Conservation (phyloP, 2,888 invertebrate genomes). For the Ophion obscuratus region DNA sequence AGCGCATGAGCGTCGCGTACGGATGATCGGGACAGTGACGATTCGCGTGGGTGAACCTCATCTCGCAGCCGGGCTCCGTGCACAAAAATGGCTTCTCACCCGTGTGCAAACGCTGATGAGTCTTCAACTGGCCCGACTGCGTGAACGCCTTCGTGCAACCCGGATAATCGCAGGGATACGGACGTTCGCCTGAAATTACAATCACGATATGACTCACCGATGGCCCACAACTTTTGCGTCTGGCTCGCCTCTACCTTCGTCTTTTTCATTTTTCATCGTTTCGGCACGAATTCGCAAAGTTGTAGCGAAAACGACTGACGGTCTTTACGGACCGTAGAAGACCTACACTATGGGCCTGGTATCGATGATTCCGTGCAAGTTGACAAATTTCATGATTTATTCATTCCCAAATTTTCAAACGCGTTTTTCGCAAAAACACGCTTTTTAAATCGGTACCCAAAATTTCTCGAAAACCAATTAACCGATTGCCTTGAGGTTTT, state of each 20-base stretch:
- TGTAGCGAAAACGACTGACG: not conserved
- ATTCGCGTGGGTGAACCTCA: conserved; percentile 91
- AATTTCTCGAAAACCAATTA: too few relatives aligned
- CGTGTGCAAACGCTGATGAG: conserved; percentile 91
- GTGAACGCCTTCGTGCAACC: conserved; percentile 90
- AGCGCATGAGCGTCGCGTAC: conserved; percentile 85
- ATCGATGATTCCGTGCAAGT: too few relatives aligned
- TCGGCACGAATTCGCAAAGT: not conserved
- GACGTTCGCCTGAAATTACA: conserved; percentile 87
- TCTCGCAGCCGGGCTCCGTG: conserved; percentile 87
- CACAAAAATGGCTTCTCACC: conserved; percentile 92
- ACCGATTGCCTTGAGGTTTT: too few relatives aligned
- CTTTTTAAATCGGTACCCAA: too few relatives aligned
- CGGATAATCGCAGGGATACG: conserved; percentile 90
- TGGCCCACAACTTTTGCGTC: not conserved
- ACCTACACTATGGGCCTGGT: too few relatives aligned
- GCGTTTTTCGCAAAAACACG: too few relatives aligned
- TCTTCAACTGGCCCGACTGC: conserved; percentile 91
- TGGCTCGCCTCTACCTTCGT: not conserved
- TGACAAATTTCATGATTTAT: too few relatives aligned
- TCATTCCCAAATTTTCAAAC: too few relatives aligned
- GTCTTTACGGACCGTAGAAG: too few relatives aligned
- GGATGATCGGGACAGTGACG: conserved; percentile 91
- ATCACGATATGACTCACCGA: not conserved
- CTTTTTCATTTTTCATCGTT: not conserved